phyloP scores from a whole-genome alignment of 1,140 invertebrate genomes.

The Meteorus sp. region DNA sequence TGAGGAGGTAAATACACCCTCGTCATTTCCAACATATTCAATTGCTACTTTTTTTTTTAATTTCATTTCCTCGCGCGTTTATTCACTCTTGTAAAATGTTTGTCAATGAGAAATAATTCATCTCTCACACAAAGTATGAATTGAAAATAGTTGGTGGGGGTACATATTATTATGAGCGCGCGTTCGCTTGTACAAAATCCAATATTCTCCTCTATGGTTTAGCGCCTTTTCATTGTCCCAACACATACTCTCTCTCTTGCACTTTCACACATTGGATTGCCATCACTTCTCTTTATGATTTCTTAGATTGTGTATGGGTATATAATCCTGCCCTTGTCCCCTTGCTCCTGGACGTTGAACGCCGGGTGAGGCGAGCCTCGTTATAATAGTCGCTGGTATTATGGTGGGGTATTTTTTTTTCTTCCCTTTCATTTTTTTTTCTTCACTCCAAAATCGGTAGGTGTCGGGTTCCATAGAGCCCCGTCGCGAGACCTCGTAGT shows the following conservation, averaged over 20 bases:
- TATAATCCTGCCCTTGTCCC: conserved; percentile 2
- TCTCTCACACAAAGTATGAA: neutral
- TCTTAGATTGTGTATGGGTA: too few relatives aligned
- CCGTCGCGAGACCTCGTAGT: neutral
- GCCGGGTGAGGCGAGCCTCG: conserved; percentile 7
- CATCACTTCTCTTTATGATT: conserved; percentile 24
- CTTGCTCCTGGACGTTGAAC: neutral
- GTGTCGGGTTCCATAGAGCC: conserved; percentile 25
- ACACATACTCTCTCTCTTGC: conserved; percentile 10
- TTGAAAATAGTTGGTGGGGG: neutral
- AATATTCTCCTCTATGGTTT: conserved; percentile 26
- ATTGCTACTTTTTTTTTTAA: too few relatives aligned
- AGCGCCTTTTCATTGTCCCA: conserved; percentile 2
- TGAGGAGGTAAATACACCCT: too few relatives aligned
- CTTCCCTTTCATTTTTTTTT: too few relatives aligned
- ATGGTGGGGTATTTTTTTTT: conserved; percentile 15
- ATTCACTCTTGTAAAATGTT: too few relatives aligned
- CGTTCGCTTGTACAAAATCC: conserved; percentile 52
- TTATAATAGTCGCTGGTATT: conserved; percentile 21
- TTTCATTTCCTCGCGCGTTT: too few relatives aligned
- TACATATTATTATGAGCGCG: conserved; percentile 50
- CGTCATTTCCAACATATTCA: too few relatives aligned
- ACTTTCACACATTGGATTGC: conserved; percentile 25
- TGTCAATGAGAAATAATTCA: neutral
- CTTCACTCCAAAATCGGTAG: conserved; percentile 1